phyloP scores from a whole-genome alignment of 2,888 invertebrate species.

The Tolmerus cingulatus region DNA sequence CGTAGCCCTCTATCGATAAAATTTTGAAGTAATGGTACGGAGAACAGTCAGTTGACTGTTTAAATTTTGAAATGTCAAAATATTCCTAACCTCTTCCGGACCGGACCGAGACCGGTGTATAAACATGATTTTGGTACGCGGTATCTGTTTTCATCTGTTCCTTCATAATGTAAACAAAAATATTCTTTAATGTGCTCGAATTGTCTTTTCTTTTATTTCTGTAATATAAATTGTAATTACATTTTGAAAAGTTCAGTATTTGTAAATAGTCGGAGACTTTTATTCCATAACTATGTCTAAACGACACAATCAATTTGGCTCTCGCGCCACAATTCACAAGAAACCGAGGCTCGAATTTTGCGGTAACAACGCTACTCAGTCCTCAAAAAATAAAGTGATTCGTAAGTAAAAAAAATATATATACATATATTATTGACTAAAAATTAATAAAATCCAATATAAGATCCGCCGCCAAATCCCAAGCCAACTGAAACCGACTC shows the following conservation, averaged over 20 bases:
- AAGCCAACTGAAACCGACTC: neutral
- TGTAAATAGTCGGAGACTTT: neutral
- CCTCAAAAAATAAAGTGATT: neutral
- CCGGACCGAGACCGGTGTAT: neutral
- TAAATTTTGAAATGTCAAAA: neutral
- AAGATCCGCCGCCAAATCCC: constrained; percentile 50
- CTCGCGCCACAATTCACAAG: constrained; percentile 1
- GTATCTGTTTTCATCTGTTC: no score
- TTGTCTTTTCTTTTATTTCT: neutral
- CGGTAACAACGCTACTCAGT: neutral
- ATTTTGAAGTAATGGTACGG: neutral
- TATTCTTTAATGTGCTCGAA: neutral
- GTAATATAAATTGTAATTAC: neutral
- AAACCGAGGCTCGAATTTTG: constrained; percentile 45
- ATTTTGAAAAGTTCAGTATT: neutral
- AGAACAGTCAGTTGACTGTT: neutral
- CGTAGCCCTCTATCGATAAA: neutral
- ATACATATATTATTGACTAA: constrained; percentile 51
- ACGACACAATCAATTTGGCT: constrained; percentile 32
- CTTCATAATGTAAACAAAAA: neutral
- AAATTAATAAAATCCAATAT: constrained; percentile 56
- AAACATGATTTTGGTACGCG: neutral
- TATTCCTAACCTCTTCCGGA: neutral
- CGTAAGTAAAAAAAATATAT: neutral
- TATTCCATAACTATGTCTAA: constrained; percentile 13